Evolutionary conservation across 2,888 invertebrate species (phyloP).

Genomic region (Agonopterix subpropinquella): DNA sequence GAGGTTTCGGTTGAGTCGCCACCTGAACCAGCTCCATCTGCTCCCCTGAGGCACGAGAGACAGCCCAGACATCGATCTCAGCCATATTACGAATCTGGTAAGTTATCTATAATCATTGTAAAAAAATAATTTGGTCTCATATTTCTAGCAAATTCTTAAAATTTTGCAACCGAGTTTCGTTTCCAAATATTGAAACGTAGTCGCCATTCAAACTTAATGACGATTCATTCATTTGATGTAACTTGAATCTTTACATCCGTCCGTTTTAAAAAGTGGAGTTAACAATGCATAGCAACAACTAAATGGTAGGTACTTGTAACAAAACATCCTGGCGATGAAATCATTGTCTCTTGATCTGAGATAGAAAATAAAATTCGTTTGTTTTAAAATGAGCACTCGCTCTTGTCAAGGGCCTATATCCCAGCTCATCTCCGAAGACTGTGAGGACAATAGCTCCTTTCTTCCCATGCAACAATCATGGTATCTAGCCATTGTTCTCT

Average conservation of each 20-base stretch:
- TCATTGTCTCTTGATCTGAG: not conserved
- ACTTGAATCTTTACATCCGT: slow-evolving; percentile 20
- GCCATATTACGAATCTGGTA: slow-evolving; percentile 70
- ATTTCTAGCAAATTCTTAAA: too few species aligned
- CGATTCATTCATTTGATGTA: slow-evolving; percentile 13
- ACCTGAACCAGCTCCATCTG: slow-evolving; percentile 69
- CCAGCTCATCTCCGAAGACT: slow-evolving; percentile 38
- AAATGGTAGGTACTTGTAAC: slow-evolving; percentile 18
- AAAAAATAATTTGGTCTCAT: not conserved
- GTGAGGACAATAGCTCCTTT: slow-evolving; percentile 47
- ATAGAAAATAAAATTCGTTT: slow-evolving; percentile 16
- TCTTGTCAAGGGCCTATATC: slow-evolving; percentile 22
- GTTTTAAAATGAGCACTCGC: slow-evolving; percentile 12
- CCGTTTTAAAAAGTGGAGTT: slow-evolving; percentile 9
- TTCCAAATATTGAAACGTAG: not conserved
- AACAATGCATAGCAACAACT: slow-evolving; percentile 12
- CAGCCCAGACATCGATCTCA: slow-evolving; percentile 57
- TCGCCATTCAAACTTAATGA: not conserved
- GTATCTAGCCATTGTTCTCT: slow-evolving; percentile 53
- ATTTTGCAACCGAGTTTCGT: not conserved
- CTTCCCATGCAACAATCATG: slow-evolving; percentile 46
- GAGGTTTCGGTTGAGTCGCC: slow-evolving; percentile 66
- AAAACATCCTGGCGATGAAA: slow-evolving; percentile 27
- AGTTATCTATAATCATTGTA: slow-evolving; percentile 15
- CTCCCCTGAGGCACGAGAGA: slow-evolving; percentile 56